Evolutionary conservation across 2,888 invertebrate genomes (phyloP).

Genomic region (Physocephala rufipes): DNA sequence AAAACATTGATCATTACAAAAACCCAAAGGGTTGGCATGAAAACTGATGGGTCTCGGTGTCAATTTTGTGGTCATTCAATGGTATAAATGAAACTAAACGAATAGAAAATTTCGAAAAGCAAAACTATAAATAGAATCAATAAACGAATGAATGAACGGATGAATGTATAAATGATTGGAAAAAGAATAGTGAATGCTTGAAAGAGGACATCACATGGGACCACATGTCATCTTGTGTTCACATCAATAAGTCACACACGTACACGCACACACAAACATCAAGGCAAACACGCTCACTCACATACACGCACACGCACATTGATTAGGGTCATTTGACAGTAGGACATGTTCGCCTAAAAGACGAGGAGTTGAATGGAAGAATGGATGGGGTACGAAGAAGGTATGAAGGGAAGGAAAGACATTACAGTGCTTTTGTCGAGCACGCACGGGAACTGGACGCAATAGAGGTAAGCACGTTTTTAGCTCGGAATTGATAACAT

Average conservation of each 20-base stretch:
- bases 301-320: constrained; percentile 46
- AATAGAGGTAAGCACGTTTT: constrained; percentile 32
- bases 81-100: constrained; percentile 64
- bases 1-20: constrained; percentile 55
- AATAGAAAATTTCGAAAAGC: constrained; percentile 41
- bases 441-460: not conserved
- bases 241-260: constrained; percentile 50
- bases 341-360: constrained; percentile 18
- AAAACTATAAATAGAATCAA: constrained; percentile 39
- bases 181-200: not conserved
- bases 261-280: constrained; percentile 9
- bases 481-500: constrained; percentile 31
- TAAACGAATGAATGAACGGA: too few relatives aligned
- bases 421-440: not conserved
- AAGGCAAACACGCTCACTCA: constrained; percentile 41
- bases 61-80: constrained; percentile 62
- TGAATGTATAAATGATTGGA: constrained; percentile 20
- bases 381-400: not conserved
- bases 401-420: constrained; percentile 12
- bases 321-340: constrained; percentile 61
- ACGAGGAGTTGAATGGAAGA: too few relatives aligned
- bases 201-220: constrained; percentile 53
- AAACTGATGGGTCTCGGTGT: constrained; percentile 53
- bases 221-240: constrained; percentile 52
- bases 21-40: too few relatives aligned